Percentiles rank a stretch among this genome's conserved stretches.
Evolutionary conservation across 2,797 vertebrate species (phyloP).

Genomic region (Epinephelus coioides): DNA sequence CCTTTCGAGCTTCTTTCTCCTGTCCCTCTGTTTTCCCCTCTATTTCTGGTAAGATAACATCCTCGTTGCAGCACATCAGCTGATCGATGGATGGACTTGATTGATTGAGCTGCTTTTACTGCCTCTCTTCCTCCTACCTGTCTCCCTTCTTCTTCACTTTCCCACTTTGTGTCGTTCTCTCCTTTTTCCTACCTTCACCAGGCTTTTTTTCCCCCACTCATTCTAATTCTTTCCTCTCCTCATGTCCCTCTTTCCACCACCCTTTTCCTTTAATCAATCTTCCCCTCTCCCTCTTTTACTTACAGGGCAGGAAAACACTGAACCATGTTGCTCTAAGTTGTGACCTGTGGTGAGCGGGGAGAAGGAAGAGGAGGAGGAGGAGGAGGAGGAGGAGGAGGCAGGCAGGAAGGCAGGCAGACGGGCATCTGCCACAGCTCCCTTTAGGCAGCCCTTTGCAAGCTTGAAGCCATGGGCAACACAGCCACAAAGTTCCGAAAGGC

Average conservation of each 20-base stretch:
- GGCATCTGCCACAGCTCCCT: conserved; percentile 61
- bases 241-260: conserved; percentile 11
- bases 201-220: neutral
- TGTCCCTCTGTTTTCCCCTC: conserved; percentile 26
- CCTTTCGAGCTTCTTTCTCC: conserved; percentile 48
- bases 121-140: conserved; percentile 33
- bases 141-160: conserved; percentile 28
- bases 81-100: conserved; percentile 66
- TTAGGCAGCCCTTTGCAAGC: conserved; percentile 46
- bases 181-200: conserved; percentile 2
- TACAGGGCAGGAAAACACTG: conserved; percentile 66
- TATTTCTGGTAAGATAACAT: conserved; percentile 67
- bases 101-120: conserved; percentile 54
- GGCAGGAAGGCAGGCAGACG: conserved; percentile 32
- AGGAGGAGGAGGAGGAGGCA: conserved; percentile 57
- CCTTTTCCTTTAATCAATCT: conserved; percentile 35
- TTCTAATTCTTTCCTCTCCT: conserved; percentile 34
- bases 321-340: conserved; percentile 80
- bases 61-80: conserved; percentile 48
- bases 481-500: conserved; percentile 99
- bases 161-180: conserved; percentile 10
- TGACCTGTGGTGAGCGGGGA: conserved; percentile 67
- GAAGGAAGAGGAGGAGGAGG: conserved; percentile 55
- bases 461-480: conserved; percentile 95
- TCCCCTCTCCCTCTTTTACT: conserved; percentile 26